Base-by-base conservation (phyloP, 1,140 invertebrate genomes). In the Cydia fagiglandana region DNA sequence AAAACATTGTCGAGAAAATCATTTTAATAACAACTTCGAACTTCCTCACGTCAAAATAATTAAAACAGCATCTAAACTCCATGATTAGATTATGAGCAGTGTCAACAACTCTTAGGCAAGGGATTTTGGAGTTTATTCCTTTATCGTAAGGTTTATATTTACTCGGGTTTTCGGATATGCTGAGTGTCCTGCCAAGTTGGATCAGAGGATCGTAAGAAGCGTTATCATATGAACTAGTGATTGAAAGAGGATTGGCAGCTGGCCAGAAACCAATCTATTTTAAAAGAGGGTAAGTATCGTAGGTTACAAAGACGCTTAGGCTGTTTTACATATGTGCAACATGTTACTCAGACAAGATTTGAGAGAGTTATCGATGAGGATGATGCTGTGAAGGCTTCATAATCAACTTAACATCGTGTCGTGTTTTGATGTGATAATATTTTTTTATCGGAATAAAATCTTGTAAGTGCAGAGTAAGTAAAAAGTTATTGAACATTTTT, bases 201-300 rank as follows among this genome's bases (percentile, higher is more conserved):
- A 70, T 70, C n/a, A 38, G 34, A 38, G n/a, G 64, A 68, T 70
- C 34, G 66, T 70, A 38, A 70, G 66, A 38, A 38, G 30, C 66
- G 34, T 70, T 38, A 38, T 70, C 66, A 38, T 45, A 70, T 41
- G 66, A 45, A 45, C 66, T n/a, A 38, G 34, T 70, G 66, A 70
- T 38, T 70, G 66, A 70, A 70, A 70, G 30, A 38, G 30, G 15
- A 38, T 70, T 70, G 66, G 66, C 66, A 38, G n/a, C 34, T 12
- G 9, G 66, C 66, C 66, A 70, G 34, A 70, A 6, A 2, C 1
- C 24, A 15, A 38, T 24, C 20, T 61, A 61, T 24, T 61, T 24
- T 61, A 61, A 61, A 61, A 61, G 56, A 61, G 20, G 56, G 9
- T 61, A 24, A 61, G 9, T 61, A 24, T 61, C 4, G 1, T 12